phyloP scores from a whole-genome alignment of 2,888 invertebrate species.

The Patella pellucida region DNA sequence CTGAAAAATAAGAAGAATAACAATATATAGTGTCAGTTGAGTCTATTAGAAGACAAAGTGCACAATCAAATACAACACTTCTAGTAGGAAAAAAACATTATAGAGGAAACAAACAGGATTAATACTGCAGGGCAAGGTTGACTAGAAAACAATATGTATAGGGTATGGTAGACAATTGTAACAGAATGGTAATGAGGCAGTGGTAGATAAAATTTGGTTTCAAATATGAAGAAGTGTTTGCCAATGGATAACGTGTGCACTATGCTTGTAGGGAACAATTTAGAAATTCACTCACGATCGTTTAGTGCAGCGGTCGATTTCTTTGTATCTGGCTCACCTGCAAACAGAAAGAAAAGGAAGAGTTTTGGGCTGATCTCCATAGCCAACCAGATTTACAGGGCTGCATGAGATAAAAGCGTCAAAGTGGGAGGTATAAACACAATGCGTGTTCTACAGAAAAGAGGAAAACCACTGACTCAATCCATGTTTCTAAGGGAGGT shows the following conservation, averaged over 20 bases:
- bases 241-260: not conserved
- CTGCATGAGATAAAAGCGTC: too few relatives aligned
- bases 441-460: too few relatives aligned
- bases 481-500: too few relatives aligned
- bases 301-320: slow-evolving; percentile 48
- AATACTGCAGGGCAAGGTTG: slow-evolving; percentile 3
- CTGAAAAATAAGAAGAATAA: slow-evolving; percentile 38
- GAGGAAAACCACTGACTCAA: too few relatives aligned
- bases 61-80: slow-evolving; percentile 3
- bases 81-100: not conserved
- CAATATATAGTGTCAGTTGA: not conserved
- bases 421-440: too few relatives aligned
- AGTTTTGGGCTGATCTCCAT: not conserved
- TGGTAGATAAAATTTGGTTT: not conserved
- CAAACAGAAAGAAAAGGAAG: slow-evolving; percentile 43
- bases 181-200: slow-evolving; percentile 4
- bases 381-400: too few relatives aligned
- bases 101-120: not conserved
- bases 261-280: slow-evolving; percentile 3
- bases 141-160: not conserved
- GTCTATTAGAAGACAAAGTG: not conserved
- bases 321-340: slow-evolving; percentile 62
- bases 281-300: slow-evolving; percentile 56
- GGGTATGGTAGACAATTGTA: not conserved
- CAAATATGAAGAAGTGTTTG: too few relatives aligned